These are phyloP conservation scores for Papilio protenor DNA, from an alignment of 2,888 invertebrate species.

Conservation along the genomic window DNA sequence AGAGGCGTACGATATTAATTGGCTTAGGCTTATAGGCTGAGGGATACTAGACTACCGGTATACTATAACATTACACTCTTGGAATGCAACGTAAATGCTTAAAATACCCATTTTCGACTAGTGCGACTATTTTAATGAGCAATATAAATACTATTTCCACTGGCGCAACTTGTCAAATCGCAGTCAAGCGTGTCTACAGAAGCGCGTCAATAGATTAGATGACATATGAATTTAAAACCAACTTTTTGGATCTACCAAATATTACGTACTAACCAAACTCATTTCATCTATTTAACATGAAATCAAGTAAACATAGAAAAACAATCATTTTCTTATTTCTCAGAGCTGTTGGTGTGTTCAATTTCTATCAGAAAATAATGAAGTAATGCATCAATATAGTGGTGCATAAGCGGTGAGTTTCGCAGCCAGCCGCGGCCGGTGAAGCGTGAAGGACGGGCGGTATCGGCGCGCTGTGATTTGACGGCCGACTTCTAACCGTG, in stretches of 20 bases:
- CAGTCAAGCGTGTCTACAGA: background rate
- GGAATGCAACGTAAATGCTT: background rate
- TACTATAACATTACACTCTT: background rate
- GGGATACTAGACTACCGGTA: background rate
- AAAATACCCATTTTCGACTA: background rate
- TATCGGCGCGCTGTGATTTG: constrained; percentile 66
- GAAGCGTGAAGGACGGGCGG: constrained; percentile 76
- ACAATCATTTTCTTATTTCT: background rate
- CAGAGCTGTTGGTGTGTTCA: background rate
- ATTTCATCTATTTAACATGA: no score
- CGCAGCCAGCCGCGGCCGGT: constrained; percentile 58
- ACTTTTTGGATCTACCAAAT: no score
- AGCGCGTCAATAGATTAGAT: background rate
- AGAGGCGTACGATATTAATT: constrained; percentile 17
- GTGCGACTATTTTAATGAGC: background rate
- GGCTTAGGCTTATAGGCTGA: constrained; percentile 13
- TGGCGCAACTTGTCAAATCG: background rate
- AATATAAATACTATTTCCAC: background rate
- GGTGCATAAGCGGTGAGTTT: constrained; percentile 53
- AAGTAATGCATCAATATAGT: constrained; percentile 31
- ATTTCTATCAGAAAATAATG: constrained; percentile 7
- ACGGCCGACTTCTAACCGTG: constrained; percentile 74
- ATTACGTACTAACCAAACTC: no score
- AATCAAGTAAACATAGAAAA: background rate
- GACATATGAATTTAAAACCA: background rate